phyloP scores from a whole-genome alignment of 2,888 invertebrate species.

The Apotomis turbidana region DNA sequence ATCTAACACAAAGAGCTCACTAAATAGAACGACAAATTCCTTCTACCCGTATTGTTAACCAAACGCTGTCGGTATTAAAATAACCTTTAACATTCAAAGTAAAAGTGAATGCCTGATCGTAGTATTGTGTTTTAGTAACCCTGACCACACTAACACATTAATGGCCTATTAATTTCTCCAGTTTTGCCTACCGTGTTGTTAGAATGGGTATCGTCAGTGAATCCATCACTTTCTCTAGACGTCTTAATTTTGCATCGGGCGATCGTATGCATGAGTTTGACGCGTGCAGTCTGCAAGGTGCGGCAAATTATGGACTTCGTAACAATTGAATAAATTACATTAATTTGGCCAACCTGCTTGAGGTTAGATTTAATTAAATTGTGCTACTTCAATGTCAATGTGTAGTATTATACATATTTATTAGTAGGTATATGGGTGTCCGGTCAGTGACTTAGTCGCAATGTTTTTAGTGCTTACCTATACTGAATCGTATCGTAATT shows the following conservation, averaged over 20 bases:
- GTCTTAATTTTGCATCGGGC: constrained; percentile 27
- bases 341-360: not conserved
- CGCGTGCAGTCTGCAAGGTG: not conserved
- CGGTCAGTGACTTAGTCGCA: too few species aligned
- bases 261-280: constrained; percentile 35
- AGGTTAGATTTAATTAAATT: not conserved
- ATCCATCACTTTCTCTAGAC: constrained; percentile 39
- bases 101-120: constrained; percentile 6
- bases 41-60: not conserved
- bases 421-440: too few species aligned
- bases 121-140: constrained; percentile 4
- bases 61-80: not conserved
- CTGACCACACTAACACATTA: constrained; percentile 5
- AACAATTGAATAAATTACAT: constrained; percentile 3
- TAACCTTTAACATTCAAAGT: constrained; percentile 19
- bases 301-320: constrained; percentile 11
- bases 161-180: constrained; percentile 6
- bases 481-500: too few species aligned
- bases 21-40: not conserved
- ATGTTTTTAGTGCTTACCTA: too few species aligned
- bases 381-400: constrained; percentile 1
- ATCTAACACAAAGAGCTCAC: not conserved
- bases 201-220: constrained; percentile 8
- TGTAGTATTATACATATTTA: not conserved
- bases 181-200: not conserved